Conservation (phyloP, 2,797 vertebrate genomes). For the Sebastes steindachneri region DNA sequence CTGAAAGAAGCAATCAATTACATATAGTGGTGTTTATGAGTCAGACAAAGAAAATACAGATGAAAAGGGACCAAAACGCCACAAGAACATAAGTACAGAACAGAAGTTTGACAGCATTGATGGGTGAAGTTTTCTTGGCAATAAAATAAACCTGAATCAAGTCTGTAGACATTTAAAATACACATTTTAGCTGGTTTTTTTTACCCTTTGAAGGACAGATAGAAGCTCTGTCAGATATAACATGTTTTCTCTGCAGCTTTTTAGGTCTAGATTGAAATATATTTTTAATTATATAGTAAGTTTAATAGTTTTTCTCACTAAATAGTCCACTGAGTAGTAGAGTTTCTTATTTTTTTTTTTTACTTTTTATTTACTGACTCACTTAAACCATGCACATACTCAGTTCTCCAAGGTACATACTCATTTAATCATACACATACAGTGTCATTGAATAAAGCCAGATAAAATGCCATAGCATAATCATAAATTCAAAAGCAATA, state of each 20-base stretch:
- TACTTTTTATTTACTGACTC: too few relatives aligned
- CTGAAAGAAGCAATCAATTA: not conserved
- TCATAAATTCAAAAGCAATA: too few relatives aligned
- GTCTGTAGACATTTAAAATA: not conserved
- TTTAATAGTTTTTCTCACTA: not conserved
- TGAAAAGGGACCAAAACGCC: not conserved
- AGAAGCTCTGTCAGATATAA: not conserved
- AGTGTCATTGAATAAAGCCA: too few relatives aligned
- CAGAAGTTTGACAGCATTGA: not conserved
- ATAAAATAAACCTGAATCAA: not conserved
- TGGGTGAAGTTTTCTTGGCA: not conserved
- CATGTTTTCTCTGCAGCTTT: not conserved
- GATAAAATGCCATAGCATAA: too few relatives aligned
- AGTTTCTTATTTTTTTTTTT: not conserved
- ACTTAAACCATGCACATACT: too few relatives aligned
- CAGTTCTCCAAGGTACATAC: rapidly evolving
- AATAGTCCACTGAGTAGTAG: not conserved
- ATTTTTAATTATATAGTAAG: not conserved
- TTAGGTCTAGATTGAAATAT: not conserved
- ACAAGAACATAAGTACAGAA: not conserved
- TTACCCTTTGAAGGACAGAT: not conserved
- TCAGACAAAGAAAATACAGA: not conserved
- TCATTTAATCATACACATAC: too few relatives aligned
- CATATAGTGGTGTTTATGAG: not conserved
- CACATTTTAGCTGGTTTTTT: not conserved